These are phyloP conservation scores for Lasioglossum vierecki DNA, from an alignment of 2,888 invertebrate species.

Conservation along the genomic window DNA sequence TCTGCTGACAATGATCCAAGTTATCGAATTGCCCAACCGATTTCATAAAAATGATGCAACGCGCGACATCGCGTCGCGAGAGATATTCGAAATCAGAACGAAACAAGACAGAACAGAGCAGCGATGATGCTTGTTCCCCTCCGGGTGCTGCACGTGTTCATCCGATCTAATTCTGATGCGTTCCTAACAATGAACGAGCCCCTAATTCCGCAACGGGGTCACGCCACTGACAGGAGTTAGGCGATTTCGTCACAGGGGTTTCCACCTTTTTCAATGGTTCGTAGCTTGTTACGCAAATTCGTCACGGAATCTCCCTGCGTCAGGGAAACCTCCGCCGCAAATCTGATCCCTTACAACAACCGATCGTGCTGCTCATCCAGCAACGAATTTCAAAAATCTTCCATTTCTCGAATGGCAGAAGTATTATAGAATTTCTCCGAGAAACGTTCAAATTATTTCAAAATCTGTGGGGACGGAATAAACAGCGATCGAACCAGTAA, in stretches of 20 bases:
- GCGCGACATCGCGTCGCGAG: no score
- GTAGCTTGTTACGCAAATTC: slow-evolving; percentile 67
- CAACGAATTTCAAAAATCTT: background rate
- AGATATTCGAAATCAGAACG: background rate
- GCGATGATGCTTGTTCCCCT: slow-evolving; percentile 33
- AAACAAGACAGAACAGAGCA: background rate
- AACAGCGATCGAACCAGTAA: background rate
- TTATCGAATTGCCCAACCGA: background rate
- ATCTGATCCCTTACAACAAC: background rate
- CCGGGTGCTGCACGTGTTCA: slow-evolving; percentile 75
- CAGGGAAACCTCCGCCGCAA: background rate
- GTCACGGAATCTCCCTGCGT: slow-evolving; percentile 52
- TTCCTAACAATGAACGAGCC: slow-evolving; percentile 66
- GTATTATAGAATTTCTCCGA: background rate
- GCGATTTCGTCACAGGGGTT: slow-evolving; percentile 67
- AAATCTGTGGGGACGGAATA: no score
- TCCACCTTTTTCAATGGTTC: slow-evolving; percentile 46
- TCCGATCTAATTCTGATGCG: slow-evolving; percentile 76
- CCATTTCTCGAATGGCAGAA: background rate
- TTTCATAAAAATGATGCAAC: background rate
- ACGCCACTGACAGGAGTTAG: slow-evolving; percentile 66
- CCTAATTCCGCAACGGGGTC: slow-evolving; percentile 55
- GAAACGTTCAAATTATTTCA: background rate
- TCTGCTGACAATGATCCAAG: no score
- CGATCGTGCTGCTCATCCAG: background rate